phyloP scores from a whole-genome alignment of 2,113 vertebrate genomes.

The Eubucco bourcierii region DNA sequence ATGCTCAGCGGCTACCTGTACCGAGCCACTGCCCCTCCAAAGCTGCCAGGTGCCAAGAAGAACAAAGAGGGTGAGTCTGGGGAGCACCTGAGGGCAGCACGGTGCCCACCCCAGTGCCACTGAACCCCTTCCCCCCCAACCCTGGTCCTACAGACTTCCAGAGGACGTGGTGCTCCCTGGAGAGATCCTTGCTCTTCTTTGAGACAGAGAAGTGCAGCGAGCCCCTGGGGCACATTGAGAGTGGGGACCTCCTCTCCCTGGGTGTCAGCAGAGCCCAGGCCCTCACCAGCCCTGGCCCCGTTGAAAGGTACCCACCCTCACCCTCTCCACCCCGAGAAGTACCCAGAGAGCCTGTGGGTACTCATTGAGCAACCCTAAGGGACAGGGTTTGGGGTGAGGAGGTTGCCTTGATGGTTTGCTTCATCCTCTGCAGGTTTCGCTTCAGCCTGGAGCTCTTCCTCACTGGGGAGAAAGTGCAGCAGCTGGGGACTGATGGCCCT shows the following conservation, averaged over 20 bases:
- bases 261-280: conserved; percentile 79
- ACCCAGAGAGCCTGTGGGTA: neutral
- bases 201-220: conserved; percentile 81
- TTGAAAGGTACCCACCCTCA: conserved; percentile 73
- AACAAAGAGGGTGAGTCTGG: no score
- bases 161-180: conserved; percentile 86
- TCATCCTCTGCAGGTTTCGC: conserved; percentile 78
- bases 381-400: neutral
- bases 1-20: conserved; percentile 86
- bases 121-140: neutral
- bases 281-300: conserved; percentile 67
- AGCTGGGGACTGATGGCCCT: conserved; percentile 85
- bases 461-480: conserved; percentile 85
- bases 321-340: neutral
- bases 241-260: conserved; percentile 83
- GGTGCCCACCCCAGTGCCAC: rapidly evolving
- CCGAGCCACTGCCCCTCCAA: conserved; percentile 74
- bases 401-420: neutral
- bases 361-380: neutral
- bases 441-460: conserved; percentile 93
- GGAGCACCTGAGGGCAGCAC: rapidly evolving
- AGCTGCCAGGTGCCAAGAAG: conserved; percentile 46
- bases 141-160: conserved; percentile 79
- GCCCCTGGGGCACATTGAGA: conserved; percentile 76
- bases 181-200: conserved; percentile 80